Percentiles rank a stretch among this genome's conserved stretches.
Conservation (phyloP, 1,140 invertebrate genomes). For the Cardiocondyla obscurior region DNA sequence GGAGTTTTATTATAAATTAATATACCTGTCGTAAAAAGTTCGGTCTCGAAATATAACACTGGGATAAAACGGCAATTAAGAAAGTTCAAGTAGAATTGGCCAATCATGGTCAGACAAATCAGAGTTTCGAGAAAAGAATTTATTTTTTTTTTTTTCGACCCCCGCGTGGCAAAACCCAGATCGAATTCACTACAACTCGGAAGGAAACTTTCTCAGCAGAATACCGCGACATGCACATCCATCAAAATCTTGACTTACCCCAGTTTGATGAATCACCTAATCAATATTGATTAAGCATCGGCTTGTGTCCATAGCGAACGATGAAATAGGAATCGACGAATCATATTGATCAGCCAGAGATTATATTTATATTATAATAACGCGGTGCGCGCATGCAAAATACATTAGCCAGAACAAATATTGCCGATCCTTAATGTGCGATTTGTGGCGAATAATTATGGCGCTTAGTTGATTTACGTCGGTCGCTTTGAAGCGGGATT, state of each 20-base stretch:
- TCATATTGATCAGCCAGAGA: constrained; percentile 8
- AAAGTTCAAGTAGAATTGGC: background rate
- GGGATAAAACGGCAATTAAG: background rate
- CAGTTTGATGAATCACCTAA: constrained; percentile 47
- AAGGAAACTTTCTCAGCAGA: constrained; percentile 9
- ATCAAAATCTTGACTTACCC: constrained; percentile 43
- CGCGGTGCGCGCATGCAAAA: background rate
- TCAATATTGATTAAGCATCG: constrained; percentile 41
- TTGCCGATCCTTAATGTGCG: background rate
- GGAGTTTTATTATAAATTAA: background rate
- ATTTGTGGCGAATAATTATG: constrained; percentile 19
- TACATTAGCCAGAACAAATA: background rate
- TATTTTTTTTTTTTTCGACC: no score
- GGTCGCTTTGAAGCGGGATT: background rate
- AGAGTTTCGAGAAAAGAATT: background rate
- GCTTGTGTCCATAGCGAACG: background rate
- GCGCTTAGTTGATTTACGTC: background rate
- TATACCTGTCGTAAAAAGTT: background rate
- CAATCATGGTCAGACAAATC: background rate
- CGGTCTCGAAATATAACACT: background rate
- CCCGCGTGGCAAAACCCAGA: background rate
- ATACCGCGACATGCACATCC: constrained; percentile 29
- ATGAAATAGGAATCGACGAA: background rate
- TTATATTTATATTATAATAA: constrained; percentile 22
- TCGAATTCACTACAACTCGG: background rate